Conservation (phyloP, 53 echinoderm and acorn worm species). For the Luidia sarsii region DNA sequence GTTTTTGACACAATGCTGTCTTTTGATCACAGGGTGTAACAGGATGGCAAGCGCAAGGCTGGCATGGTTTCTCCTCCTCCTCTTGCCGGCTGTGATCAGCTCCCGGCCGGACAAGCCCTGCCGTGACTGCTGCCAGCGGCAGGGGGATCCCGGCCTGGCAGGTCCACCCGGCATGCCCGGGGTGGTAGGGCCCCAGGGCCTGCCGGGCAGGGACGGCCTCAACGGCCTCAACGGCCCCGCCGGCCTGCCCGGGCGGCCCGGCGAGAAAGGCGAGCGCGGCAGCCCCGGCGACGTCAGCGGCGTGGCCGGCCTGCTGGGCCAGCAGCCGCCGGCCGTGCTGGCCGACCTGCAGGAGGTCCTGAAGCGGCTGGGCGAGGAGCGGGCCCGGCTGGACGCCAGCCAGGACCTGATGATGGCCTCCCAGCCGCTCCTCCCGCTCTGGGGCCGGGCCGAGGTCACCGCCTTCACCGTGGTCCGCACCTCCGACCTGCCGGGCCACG, state of each 20-base stretch:
- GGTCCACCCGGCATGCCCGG: slow-evolving; percentile 61
- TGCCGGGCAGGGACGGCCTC: slow-evolving; percentile 73
- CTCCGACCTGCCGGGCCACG: slow-evolving; percentile 61
- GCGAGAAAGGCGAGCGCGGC: slow-evolving; percentile 58
- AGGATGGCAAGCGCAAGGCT: no score
- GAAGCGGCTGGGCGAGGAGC: slow-evolving; percentile 12
- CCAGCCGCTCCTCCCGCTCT: slow-evolving; percentile 4
- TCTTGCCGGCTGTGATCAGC: not conserved
- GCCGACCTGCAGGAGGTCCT: slow-evolving; percentile 36
- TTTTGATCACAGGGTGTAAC: no score
- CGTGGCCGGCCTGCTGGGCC: slow-evolving; percentile 24
- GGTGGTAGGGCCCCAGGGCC: slow-evolving; percentile 62
- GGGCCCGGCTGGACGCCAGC: not conserved
- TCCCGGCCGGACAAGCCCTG: slow-evolving; percentile 17
- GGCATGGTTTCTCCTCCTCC: not conserved
- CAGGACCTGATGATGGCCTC: slow-evolving; percentile 40
- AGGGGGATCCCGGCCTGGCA: slow-evolving; percentile 33
- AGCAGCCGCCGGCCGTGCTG: slow-evolving; percentile 26
- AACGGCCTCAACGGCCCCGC: slow-evolving; percentile 73
- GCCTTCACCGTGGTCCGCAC: slow-evolving; percentile 83
- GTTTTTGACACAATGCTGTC: no score
- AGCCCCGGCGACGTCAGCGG: slow-evolving; percentile 41
- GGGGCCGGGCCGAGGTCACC: slow-evolving; percentile 35
- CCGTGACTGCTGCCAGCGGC: slow-evolving; percentile 39
- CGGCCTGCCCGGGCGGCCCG: slow-evolving; percentile 68